Percentiles rank a stretch among this genome's conserved stretches.
phyloP scores from a whole-genome alignment of 2,797 vertebrate genomes.

The Parauchenoglanis ngamensis region DNA sequence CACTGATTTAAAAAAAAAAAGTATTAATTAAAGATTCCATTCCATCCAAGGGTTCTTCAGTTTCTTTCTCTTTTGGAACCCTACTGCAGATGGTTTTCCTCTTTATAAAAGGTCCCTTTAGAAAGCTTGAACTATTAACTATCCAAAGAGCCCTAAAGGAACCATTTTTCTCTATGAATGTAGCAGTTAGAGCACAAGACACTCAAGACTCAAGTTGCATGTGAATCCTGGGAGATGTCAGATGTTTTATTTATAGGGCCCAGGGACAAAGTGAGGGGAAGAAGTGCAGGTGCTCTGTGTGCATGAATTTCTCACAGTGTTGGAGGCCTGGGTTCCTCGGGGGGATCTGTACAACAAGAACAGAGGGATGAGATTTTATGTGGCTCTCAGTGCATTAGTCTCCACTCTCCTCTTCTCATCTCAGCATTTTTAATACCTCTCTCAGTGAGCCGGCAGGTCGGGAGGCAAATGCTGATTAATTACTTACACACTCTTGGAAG shows the following conservation, averaged over 20 bases:
- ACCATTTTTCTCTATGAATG: not conserved
- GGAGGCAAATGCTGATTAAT: constrained; percentile 19
- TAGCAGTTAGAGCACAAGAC: not conserved
- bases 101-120: not conserved
- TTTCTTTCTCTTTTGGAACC: not conserved
- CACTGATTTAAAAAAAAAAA: not conserved
- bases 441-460: not conserved
- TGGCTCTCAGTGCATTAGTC: constrained; percentile 1
- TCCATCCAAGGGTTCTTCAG: not conserved
- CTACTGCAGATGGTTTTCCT: not conserved
- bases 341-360: constrained; percentile 20
- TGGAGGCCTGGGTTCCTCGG: not conserved
- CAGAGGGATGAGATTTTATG: constrained; percentile 12
- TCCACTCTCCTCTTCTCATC: not conserved
- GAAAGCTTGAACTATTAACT: not conserved
- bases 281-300: constrained; percentile 16
- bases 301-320: not conserved
- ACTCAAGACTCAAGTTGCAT: not conserved
- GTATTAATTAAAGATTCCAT: not conserved
- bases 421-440: not conserved
- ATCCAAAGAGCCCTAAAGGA: constrained; percentile 5
- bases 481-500: constrained; percentile 1
- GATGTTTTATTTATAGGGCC: constrained; percentile 16
- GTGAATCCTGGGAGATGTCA: constrained; percentile 8
- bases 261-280: constrained; percentile 12